These are phyloP conservation scores for Drosophila sordidula DNA, from an alignment of 2,888 invertebrate genomes.

Conservation along the genomic window DNA sequence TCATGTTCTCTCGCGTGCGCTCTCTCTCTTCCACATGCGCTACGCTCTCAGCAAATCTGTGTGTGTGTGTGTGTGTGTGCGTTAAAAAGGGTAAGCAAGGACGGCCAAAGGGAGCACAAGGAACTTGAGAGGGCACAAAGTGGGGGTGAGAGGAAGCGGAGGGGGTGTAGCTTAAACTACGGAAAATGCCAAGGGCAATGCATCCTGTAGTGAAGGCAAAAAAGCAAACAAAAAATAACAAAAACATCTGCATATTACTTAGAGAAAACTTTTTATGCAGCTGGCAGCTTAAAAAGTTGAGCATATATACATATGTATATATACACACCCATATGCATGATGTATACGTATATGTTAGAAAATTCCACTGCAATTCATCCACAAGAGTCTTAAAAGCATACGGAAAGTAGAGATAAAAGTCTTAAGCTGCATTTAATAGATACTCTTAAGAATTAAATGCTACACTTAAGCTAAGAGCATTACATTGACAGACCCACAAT, in stretches of 20 bases:
- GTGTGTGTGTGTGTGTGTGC: conserved; percentile 23
- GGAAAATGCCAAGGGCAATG: conserved; percentile 60
- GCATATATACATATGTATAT: neutral
- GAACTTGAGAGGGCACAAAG: neutral
- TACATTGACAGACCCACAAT: no score
- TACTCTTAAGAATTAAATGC: neutral
- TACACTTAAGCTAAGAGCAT: no score
- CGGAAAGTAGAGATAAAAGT: neutral
- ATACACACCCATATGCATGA: no score
- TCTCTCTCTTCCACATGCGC: conserved; percentile 22
- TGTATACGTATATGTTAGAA: neutral
- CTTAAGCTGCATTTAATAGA: neutral
- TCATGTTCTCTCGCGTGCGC: conserved; percentile 56
- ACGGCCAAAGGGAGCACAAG: conserved; percentile 38
- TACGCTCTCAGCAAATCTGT: conserved; percentile 13
- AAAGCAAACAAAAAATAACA: neutral
- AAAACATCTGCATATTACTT: conserved; percentile 30
- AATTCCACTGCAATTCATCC: neutral
- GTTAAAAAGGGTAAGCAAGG: conserved; percentile 52
- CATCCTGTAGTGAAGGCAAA: conserved; percentile 35
- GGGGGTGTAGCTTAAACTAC: conserved; percentile 22
- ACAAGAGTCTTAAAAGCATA: neutral
- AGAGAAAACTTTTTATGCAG: conserved; percentile 10
- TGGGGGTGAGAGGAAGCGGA: neutral
- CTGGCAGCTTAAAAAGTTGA: conserved; percentile 10